Base-by-base conservation (phyloP, 2,113 vertebrate genomes). In the Salminus brasiliensis region DNA sequence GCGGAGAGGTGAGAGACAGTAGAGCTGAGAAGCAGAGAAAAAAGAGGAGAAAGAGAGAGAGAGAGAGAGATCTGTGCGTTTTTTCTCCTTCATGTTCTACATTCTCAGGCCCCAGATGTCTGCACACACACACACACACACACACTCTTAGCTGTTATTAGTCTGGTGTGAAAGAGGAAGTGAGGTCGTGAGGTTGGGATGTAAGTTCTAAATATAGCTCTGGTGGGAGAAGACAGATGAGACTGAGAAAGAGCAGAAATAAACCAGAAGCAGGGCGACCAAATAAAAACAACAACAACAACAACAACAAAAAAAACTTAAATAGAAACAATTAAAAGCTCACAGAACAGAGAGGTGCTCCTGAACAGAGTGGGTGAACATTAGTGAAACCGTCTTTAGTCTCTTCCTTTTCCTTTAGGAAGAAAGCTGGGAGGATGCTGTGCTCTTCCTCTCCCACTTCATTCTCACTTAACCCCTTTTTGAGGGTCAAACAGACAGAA, bases 151-250 rank as follows among this genome's bases (percentile, higher is more conserved):
- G 67, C 82, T 71, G 71, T 85, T 86, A 84, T 78, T 74, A 60
- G 74, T 79, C 78, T 78, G 32, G 78, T 81, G 84, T 77, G 74
- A 78, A 87, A 89, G 86, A 91, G 92, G 91, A 93, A 92, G 87
- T 80, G 77, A 88, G 89, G 88, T 90, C 79, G 11, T 70, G n/a
- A 83, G 88, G 88, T 89, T 63, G 57, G 78, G 81, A 82, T 80
- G 71, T 85, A 74, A 43, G 23, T n/a, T 72, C 88, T 88, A 93
- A 90, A 92, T 90, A 88, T 91, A 91, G 87, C 87, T 27, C 18
- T 57, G 65, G 77, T 45, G 80, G 75, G 69, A 85, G 74, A 84
- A 52, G 47, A 60, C 59, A 75, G 76, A 72, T 45, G 63, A 77
- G 70, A 74, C 41, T 27, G 59, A 23, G 34, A 66, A n/a, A 27